A percentile compares a stretch with the other conserved stretches of the same genome.
phyloP scores from a whole-genome alignment of 2,797 vertebrate species.

The Potorous gilbertii region DNA sequence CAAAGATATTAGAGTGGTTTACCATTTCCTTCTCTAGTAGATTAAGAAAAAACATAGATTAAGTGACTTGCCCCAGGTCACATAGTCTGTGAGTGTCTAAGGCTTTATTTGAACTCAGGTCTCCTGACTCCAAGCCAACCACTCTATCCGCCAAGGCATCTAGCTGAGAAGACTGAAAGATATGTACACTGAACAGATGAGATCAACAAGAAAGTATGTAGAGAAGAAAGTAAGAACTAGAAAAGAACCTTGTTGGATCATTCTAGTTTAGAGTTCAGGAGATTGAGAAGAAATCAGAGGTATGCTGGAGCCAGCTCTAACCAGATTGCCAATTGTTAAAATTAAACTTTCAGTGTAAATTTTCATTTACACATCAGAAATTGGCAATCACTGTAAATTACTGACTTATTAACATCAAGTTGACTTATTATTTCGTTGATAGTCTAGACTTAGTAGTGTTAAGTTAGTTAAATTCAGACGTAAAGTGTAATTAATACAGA shows the following conservation, averaged over 20 bases:
- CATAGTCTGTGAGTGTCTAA: no score
- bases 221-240: no score
- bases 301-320: no score
- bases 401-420: neutral
- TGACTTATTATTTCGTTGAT: neutral
- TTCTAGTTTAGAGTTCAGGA: neutral
- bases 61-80: no score
- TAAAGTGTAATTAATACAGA: neutral
- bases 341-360: no score
- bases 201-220: neutral
- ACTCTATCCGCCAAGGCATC: neutral
- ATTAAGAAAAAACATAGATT: no score
- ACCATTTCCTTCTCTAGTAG: no score
- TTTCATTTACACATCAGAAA: neutral
- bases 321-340: no score
- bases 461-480: neutral
- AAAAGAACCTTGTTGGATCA: neutral
- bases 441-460: neutral
- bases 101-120: no score
- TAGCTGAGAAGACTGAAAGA: neutral
- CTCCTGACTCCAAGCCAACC: no score
- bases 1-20: no score
- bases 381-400: neutral
- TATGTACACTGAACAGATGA: neutral
- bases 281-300: no score